These are phyloP conservation scores for Forbesichthys papilliferus DNA, from an alignment of 2,113 vertebrate genomes.

Conservation along the genomic window DNA sequence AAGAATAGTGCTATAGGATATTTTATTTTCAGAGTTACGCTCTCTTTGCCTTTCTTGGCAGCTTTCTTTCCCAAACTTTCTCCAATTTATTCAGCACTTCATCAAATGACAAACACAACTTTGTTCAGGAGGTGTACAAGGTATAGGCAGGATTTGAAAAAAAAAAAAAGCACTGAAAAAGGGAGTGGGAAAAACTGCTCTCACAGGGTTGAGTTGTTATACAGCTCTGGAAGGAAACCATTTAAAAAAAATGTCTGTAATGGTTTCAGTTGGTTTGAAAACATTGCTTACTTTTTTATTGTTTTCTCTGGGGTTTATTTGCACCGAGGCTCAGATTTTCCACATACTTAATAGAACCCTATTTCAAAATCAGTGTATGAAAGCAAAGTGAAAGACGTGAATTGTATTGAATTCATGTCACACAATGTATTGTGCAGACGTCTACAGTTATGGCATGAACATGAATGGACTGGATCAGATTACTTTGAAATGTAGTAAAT, in stretches of 20 bases:
- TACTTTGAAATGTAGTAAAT: too few relatives aligned
- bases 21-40: neutral
- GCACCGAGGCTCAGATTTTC: neutral
- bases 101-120: slow-evolving; percentile 16
- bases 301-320: neutral
- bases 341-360: neutral
- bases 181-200: slow-evolving; percentile 3
- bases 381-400: too few relatives aligned
- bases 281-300: slow-evolving; percentile 7
- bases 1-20: too few relatives aligned
- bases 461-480: too few relatives aligned
- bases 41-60: neutral
- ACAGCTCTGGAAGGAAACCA: neutral
- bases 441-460: too few relatives aligned
- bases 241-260: neutral
- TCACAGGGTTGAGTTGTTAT: neutral
- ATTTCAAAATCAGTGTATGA: too few relatives aligned
- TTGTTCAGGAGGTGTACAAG: slow-evolving; percentile 19
- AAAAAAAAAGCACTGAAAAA: slow-evolving; percentile 6
- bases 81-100: slow-evolving; percentile 18
- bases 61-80: slow-evolving; percentile 1
- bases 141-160: neutral
- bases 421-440: too few relatives aligned
- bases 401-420: too few relatives aligned
- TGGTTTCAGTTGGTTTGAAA: neutral